A percentile compares a stretch with the other conserved stretches of the same genome.
phyloP scores from a whole-genome alignment of 2,113 vertebrate species.

The Hippoglossus stenolepis region DNA sequence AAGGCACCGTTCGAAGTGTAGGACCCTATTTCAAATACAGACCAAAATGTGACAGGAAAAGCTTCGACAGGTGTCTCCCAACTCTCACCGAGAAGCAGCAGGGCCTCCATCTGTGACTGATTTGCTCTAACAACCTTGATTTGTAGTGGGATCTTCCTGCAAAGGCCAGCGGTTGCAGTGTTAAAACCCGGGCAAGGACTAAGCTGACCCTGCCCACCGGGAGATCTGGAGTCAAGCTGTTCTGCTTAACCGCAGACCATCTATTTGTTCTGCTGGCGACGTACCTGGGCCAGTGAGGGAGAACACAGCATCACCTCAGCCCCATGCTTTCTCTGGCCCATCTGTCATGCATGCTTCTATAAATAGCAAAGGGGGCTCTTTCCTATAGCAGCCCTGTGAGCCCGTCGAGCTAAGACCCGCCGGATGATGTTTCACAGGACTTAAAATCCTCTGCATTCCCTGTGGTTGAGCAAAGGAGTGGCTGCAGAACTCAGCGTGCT shows the following conservation, averaged over 20 bases:
- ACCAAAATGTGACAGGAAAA: constrained; percentile 24
- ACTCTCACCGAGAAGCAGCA: constrained; percentile 31
- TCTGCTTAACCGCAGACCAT: constrained; percentile 15
- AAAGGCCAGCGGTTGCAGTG: constrained; percentile 27
- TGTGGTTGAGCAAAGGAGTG: constrained; percentile 45
- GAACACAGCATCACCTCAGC: constrained; percentile 24
- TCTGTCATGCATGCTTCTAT: constrained; percentile 57
- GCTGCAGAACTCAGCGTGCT: constrained; percentile 51
- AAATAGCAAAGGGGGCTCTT: constrained; percentile 64
- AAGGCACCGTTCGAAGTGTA: constrained; percentile 21
- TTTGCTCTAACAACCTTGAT: constrained; percentile 55
- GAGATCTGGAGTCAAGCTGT: constrained; percentile 52
- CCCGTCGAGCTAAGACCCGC: constrained; percentile 48
- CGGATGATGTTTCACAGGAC: constrained; percentile 71
- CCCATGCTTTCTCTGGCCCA: constrained; percentile 32
- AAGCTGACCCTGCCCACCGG: constrained; percentile 30
- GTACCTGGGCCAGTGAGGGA: constrained; percentile 27
- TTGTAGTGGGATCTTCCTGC: constrained; percentile 38
- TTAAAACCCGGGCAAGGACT: constrained; percentile 44
- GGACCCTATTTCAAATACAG: constrained; percentile 17
- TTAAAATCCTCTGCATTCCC: constrained; percentile 61
- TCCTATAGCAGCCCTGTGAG: constrained; percentile 56
- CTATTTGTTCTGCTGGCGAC: constrained; percentile 22
- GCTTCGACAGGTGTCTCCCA: constrained; percentile 57
- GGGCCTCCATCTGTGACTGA: constrained; percentile 63